Percentiles rank a stretch among this genome's conserved stretches.
Evolutionary conservation across 2,113 vertebrate genomes (phyloP).

Genomic region (Callaeas wilsoni): DNA sequence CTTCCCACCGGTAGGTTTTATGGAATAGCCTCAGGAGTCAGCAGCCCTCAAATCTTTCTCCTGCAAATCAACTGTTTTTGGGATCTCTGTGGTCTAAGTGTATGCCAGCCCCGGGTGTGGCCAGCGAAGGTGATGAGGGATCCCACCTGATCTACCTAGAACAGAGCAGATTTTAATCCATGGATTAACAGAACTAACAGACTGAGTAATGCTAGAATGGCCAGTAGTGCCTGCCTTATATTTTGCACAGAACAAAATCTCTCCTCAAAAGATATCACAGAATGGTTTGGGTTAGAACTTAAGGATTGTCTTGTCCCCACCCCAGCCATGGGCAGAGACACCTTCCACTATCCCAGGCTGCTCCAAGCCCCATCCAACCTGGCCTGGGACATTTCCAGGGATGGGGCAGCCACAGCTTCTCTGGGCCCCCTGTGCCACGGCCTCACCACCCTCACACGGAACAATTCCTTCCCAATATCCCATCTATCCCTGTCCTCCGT

Average conservation of each 20-base stretch:
- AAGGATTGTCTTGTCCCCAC: neutral
- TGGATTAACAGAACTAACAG: neutral
- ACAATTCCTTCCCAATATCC: neutral
- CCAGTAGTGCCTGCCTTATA: neutral
- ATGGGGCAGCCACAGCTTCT: neutral
- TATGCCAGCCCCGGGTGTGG: neutral
- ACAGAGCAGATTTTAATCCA: neutral
- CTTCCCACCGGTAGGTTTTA: neutral
- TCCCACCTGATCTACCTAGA: neutral
- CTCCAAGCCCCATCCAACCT: fast-evolving
- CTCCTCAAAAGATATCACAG: neutral
- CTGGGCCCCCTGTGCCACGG: neutral
- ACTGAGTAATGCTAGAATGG: neutral
- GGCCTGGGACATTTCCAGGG: too few relatives aligned
- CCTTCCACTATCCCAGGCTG: neutral
- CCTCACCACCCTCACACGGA: fast-evolving
- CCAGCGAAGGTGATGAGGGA: neutral
- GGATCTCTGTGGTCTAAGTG: neutral
- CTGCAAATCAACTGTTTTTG: neutral
- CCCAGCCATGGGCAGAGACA: neutral
- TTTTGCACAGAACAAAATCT: neutral
- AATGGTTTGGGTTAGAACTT: neutral
- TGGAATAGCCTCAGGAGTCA: too few relatives aligned
- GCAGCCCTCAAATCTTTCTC: neutral
- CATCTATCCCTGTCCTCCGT: neutral